A percentile compares a stretch with the other conserved stretches of the same genome.
phyloP scores from a whole-genome alignment of 2,797 vertebrate species.

The Mycteria americana region DNA sequence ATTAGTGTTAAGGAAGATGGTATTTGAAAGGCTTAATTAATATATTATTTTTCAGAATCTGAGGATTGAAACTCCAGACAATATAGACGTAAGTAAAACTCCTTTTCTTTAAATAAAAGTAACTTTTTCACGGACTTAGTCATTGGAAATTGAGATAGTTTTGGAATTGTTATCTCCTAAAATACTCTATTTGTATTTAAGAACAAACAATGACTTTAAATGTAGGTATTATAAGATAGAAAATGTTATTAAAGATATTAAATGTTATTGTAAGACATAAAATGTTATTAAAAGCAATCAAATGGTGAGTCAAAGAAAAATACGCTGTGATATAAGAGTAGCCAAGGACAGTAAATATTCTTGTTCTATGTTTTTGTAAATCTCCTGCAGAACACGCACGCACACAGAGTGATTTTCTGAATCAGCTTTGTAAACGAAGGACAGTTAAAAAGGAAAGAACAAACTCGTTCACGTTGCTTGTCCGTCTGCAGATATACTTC shows the following conservation, averaged over 20 bases:
- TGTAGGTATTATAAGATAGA: background rate
- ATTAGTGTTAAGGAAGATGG: background rate
- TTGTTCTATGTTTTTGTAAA: background rate
- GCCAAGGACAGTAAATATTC: background rate
- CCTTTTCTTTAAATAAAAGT: background rate
- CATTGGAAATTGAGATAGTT: background rate
- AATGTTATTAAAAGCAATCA: background rate
- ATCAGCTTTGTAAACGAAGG: background rate
- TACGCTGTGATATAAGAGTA: background rate
- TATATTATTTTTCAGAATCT: constrained; percentile 57
- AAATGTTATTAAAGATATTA: background rate
- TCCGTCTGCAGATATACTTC: background rate
- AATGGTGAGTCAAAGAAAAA: background rate
- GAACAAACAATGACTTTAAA: background rate
- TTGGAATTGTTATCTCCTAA: background rate
- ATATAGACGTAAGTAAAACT: constrained; percentile 67
- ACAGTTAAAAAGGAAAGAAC: background rate
- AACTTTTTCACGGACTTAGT: background rate
- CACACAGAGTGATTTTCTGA: background rate
- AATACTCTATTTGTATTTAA: background rate
- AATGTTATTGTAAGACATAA: background rate
- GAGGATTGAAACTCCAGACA: constrained; percentile 67
- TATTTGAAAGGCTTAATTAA: background rate
- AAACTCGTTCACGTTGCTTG: background rate
- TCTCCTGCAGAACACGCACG: background rate